phyloP scores from a whole-genome alignment of 1,140 invertebrate genomes.

The Anadara kagoshimensis region DNA sequence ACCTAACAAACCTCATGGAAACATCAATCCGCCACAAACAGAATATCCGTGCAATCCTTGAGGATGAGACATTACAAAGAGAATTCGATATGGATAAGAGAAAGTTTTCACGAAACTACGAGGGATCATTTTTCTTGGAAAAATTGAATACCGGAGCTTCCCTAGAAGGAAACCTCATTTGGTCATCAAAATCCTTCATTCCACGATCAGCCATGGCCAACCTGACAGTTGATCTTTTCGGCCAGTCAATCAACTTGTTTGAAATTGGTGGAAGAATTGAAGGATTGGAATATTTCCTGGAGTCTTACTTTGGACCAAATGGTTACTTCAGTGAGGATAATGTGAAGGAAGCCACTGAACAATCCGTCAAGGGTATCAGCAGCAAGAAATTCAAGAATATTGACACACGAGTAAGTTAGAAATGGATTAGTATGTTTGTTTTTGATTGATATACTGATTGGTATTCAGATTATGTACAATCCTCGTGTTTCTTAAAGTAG shows the following conservation, averaged over 20 bases:
- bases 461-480: no score
- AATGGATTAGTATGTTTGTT: no score
- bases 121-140: slow-evolving; percentile 75
- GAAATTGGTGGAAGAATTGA: slow-evolving; percentile 89
- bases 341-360: slow-evolving; percentile 35
- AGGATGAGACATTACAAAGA: slow-evolving; percentile 82
- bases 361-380: slow-evolving; percentile 30
- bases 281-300: slow-evolving; percentile 88
- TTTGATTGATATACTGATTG: no score
- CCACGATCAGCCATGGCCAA: slow-evolving; percentile 87
- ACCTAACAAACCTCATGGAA: slow-evolving; percentile 89
- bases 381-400: slow-evolving; percentile 43
- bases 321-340: slow-evolving; percentile 53
- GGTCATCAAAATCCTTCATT: slow-evolving; percentile 90
- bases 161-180: slow-evolving; percentile 81
- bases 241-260: slow-evolving; percentile 87
- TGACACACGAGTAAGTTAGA: slow-evolving; percentile 33
- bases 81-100: slow-evolving; percentile 86
- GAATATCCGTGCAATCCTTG: slow-evolving; percentile 88
- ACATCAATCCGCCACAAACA: slow-evolving; percentile 88
- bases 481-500: no score
- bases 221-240: slow-evolving; percentile 89
- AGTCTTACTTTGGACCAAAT: slow-evolving; percentile 83
- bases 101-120: slow-evolving; percentile 91
- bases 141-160: slow-evolving; percentile 62